Base-by-base conservation (phyloP, 1,140 invertebrate genomes). In the Linepithema humile region DNA sequence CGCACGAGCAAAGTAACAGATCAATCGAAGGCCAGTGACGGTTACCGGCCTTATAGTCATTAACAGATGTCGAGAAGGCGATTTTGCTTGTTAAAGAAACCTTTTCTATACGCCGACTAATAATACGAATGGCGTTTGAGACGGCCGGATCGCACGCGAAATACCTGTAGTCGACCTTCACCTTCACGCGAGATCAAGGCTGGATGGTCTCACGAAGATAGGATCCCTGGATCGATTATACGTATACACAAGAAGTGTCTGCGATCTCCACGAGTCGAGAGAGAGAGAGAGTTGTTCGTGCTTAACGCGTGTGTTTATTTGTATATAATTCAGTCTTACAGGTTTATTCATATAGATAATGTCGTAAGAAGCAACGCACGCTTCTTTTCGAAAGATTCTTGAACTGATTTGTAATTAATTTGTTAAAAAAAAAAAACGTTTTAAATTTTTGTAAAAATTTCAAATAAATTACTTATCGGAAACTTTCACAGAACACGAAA, bases 111-210 rank as follows among this genome's bases (percentile, higher is more conserved):
- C n/a, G n/a, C 9, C 32, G 43, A 29, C 26, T 74, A 74, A 74
- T 74, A 72, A 35, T 38, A 45, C 17, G 55, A 50, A 72, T 77
- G 65, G 86, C 86, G 77, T 74, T 83, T 64, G 32, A 74, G 32
- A 15, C 12, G 48, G 59, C 3, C 45, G 32, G 48, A 23, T 43
- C 23, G 32, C 77, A 23, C 57, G 80, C 50, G 20, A 88, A 87
- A 88, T 87, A 82, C 69, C 67, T 85, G 64, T 72, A 69, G 78
- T 32, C 83, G 88, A 64, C 88, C 88, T 90, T 90, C 88, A 87
- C 85, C 88, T 89, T 89, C 83, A 9, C 45, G 83, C 48, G 74
- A 85, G 88, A 90, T 89, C 88, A 90, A 84, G 83, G 82, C 82
- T 90, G 85, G 78, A 85, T 87, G 87, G 86, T 48, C 50, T 67